These are phyloP conservation scores for Paralvinella palmiformis DNA, from an alignment of 1,140 invertebrate genomes.

Conservation along the genomic window DNA sequence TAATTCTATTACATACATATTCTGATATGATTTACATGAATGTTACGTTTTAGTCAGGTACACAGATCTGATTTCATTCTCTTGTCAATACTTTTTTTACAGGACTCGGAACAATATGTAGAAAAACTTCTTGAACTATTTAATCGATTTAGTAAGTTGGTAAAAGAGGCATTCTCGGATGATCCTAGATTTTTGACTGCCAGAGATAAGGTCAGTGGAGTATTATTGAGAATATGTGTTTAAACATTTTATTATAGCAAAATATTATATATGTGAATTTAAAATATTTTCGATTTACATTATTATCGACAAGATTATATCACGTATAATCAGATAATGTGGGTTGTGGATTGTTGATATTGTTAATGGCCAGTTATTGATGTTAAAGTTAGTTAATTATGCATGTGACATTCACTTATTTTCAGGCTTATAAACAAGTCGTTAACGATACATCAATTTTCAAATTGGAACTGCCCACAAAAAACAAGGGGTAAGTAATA, in stretches of 20 bases:
- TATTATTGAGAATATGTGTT: too few relatives aligned
- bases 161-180: constrained; percentile 91
- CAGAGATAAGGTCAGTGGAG: constrained; percentile 70
- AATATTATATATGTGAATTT: too few relatives aligned
- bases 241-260: too few relatives aligned
- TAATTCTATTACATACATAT: too few relatives aligned
- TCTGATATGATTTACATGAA: too few relatives aligned
- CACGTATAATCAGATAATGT: too few relatives aligned
- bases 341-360: too few relatives aligned
- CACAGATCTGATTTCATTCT: too few relatives aligned
- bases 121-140: constrained; percentile 91
- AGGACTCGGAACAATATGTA: constrained; percentile 98
- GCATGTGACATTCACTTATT: constrained; percentile 6
- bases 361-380: neutral
- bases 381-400: neutral
- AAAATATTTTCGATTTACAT: too few relatives aligned
- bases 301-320: too few relatives aligned
- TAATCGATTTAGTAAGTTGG: constrained; percentile 82
- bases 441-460: constrained; percentile 98
- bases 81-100: too few relatives aligned
- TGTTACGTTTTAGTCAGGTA: too few relatives aligned
- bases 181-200: constrained; percentile 96
- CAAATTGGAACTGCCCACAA: constrained; percentile 66
- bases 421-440: constrained; percentile 84
- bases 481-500: constrained; percentile 55